Evolutionary conservation across 2,888 invertebrate genomes (phyloP).

Genomic region (Prionchulus punctatus): DNA sequence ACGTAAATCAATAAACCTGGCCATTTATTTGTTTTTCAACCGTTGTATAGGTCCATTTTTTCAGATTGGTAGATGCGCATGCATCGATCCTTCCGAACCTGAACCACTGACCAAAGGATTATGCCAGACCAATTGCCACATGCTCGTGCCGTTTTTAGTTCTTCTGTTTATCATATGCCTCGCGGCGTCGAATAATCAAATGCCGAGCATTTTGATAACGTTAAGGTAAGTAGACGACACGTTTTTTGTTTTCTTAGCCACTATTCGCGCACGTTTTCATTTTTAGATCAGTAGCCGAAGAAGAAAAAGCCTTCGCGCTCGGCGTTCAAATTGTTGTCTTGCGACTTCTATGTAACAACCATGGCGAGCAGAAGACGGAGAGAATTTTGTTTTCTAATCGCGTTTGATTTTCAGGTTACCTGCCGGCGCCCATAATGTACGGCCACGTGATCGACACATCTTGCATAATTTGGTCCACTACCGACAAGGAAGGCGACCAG

Average conservation of each 20-base stretch:
- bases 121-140: constrained; percentile 57
- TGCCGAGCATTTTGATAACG: constrained; percentile 87
- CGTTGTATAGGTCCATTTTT: too few species aligned
- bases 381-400: too few species aligned
- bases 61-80: too few species aligned
- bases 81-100: too few species aligned
- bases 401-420: constrained; percentile 26
- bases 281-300: constrained; percentile 37
- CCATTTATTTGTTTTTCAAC: background rate
- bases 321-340: constrained; percentile 42
- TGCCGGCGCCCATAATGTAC: constrained; percentile 41
- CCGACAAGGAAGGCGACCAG: background rate
- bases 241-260: background rate
- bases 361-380: background rate
- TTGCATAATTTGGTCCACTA: constrained; percentile 46
- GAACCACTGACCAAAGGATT: constrained; percentile 43
- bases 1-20: background rate
- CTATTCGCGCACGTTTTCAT: too few species aligned
- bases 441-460: constrained; percentile 41
- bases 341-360: constrained; percentile 37
- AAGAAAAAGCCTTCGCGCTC: constrained; percentile 40
- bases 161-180: constrained; percentile 86
- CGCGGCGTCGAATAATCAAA: constrained; percentile 82
- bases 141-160: constrained; percentile 79
- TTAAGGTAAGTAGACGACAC: constrained; percentile 60